Conservation (phyloP, 2,797 vertebrate genomes). For the Zalophus californianus region DNA sequence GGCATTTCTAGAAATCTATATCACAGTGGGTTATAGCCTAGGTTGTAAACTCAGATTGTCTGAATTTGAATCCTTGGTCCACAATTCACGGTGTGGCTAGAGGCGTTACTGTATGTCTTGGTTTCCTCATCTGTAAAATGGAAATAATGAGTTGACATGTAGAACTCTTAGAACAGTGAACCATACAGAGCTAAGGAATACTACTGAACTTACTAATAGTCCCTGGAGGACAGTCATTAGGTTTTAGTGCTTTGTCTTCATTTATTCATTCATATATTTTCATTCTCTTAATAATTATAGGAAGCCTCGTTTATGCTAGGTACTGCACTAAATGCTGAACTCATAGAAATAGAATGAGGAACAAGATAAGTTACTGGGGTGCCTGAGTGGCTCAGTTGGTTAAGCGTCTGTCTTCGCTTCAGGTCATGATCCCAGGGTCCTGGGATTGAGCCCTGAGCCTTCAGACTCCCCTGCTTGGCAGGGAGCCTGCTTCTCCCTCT, state of each 20-base stretch:
- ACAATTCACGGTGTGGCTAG: background rate
- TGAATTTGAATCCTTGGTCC: background rate
- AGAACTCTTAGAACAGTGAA: background rate
- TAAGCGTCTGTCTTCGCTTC: background rate
- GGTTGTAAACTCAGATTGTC: background rate
- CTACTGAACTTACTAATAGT: conserved; percentile 2
- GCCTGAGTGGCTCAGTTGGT: background rate
- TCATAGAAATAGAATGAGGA: background rate
- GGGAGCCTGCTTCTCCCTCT: background rate
- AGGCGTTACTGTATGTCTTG: background rate
- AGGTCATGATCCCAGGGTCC: background rate
- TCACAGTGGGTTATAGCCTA: background rate
- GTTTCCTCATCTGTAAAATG: conserved; percentile 9
- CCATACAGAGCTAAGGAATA: background rate
- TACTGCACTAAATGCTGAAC: background rate
- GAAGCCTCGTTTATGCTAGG: background rate
- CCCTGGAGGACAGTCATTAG: background rate
- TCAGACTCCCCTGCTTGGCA: background rate
- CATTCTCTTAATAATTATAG: conserved; percentile 22
- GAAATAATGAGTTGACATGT: background rate
- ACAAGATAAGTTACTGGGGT: background rate
- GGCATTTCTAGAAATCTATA: background rate
- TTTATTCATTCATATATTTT: background rate
- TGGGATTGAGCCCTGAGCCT: background rate
- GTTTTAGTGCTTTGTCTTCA: conserved; percentile 29